Conservation (phyloP, 2,113 vertebrate species). For the Entomyzon cyanotis region DNA sequence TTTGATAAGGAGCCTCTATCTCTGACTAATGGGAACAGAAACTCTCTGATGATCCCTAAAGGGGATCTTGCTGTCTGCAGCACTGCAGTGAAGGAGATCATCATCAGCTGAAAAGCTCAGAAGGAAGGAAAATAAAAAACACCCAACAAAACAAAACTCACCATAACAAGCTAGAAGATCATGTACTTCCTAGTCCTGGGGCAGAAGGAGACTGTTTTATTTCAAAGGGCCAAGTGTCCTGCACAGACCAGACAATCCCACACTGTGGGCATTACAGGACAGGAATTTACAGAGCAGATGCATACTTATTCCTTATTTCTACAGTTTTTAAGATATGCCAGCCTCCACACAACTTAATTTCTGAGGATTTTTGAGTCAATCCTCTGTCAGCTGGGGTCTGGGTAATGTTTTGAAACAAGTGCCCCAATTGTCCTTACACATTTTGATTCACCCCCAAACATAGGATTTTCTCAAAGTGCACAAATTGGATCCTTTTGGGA, state of each 20-base stretch:
- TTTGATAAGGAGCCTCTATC: background rate
- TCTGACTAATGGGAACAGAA: background rate
- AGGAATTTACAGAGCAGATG: background rate
- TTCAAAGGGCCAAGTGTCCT: background rate
- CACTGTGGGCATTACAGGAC: background rate
- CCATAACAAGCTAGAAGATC: background rate
- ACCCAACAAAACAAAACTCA: background rate
- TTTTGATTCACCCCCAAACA: background rate
- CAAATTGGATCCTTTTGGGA: background rate
- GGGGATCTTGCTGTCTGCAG: background rate
- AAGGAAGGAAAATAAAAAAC: accelerated
- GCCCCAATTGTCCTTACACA: background rate
- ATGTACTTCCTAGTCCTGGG: background rate
- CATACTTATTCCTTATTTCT: background rate
- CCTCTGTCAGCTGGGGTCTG: background rate
- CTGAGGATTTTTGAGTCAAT: background rate
- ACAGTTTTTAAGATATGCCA: background rate
- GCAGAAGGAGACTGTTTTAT: background rate
- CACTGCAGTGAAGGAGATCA: background rate
- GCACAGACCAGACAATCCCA: background rate
- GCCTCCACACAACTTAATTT: background rate
- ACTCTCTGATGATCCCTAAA: background rate
- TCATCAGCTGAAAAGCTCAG: background rate
- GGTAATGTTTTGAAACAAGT: background rate
- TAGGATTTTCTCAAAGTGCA: background rate